Percentiles rank a stretch among this genome's conserved stretches.
phyloP scores from a whole-genome alignment of 2,888 invertebrate genomes.

The Rotaria sp. region DNA sequence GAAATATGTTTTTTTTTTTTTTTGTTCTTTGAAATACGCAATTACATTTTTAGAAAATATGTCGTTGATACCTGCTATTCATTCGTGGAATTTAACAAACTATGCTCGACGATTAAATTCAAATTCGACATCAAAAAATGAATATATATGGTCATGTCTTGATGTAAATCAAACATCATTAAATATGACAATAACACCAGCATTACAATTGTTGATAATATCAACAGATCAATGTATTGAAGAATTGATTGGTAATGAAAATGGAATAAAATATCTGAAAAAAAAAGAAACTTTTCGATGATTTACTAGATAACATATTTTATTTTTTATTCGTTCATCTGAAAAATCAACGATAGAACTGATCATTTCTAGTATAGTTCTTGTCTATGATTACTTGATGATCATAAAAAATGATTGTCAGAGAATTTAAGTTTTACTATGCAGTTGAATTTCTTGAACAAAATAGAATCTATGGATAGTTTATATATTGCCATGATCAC shows the following conservation, averaged over 20 bases:
- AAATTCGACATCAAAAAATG: not conserved
- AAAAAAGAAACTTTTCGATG: no score
- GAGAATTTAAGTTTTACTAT: no score
- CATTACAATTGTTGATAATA: not conserved
- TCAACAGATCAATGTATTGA: not conserved
- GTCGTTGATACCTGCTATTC: not conserved
- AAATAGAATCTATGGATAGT: no score
- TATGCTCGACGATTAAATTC: not conserved
- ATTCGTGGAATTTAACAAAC: conserved; percentile 5
- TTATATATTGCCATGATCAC: no score
- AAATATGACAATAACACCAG: not conserved
- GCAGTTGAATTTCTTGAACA: no score
- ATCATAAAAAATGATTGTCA: no score
- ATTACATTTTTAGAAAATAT: not conserved
- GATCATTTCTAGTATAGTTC: no score
- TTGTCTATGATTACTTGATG: no score
- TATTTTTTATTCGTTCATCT: no score
- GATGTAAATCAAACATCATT: not conserved
- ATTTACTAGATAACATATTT: no score
- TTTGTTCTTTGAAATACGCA: not conserved
- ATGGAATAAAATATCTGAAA: not conserved
- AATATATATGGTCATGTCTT: not conserved
- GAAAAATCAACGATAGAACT: no score
- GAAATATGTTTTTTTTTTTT: not conserved
- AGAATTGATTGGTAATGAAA: not conserved